These are phyloP conservation scores for Agriotes lineatus DNA, from an alignment of 2,888 invertebrate species.

Conservation along the genomic window DNA sequence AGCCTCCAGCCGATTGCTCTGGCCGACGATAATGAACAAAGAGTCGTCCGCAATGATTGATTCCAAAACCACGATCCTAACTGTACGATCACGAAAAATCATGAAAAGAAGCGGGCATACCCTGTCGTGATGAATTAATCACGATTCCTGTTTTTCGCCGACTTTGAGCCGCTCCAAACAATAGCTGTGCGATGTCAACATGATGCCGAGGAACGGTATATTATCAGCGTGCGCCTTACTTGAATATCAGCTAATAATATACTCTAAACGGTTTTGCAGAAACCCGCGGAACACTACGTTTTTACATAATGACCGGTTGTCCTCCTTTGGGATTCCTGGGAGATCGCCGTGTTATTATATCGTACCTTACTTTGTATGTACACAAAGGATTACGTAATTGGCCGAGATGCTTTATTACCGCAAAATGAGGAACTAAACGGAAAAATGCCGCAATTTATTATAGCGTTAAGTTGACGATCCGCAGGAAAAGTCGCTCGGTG, in stretches of 20 bases:
- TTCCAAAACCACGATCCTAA: constrained; percentile 42
- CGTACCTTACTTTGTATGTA: constrained; percentile 24
- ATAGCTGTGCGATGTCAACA: constrained; percentile 41
- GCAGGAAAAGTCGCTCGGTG: background rate
- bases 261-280: constrained; percentile 20
- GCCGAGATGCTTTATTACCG: constrained; percentile 13
- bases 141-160: constrained; percentile 41
- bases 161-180: constrained; percentile 36
- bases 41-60: constrained; percentile 22
- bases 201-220: constrained; percentile 24
- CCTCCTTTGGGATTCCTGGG: constrained; percentile 13
- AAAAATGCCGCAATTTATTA: background rate
- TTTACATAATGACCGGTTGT: constrained; percentile 26
- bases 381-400: constrained; percentile 17
- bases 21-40: constrained; percentile 9
- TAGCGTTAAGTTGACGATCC: background rate
- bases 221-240: constrained; percentile 18
- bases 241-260: constrained; percentile 23
- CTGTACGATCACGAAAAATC: constrained; percentile 45
- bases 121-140: constrained; percentile 48
- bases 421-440: constrained; percentile 6
- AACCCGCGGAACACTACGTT: constrained; percentile 19
- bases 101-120: constrained; percentile 39
- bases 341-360: constrained; percentile 26
- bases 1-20: constrained; percentile 1